These are phyloP conservation scores for Apteryx owenii DNA, from an alignment of 2,113 vertebrate species.

Conservation along the genomic window DNA sequence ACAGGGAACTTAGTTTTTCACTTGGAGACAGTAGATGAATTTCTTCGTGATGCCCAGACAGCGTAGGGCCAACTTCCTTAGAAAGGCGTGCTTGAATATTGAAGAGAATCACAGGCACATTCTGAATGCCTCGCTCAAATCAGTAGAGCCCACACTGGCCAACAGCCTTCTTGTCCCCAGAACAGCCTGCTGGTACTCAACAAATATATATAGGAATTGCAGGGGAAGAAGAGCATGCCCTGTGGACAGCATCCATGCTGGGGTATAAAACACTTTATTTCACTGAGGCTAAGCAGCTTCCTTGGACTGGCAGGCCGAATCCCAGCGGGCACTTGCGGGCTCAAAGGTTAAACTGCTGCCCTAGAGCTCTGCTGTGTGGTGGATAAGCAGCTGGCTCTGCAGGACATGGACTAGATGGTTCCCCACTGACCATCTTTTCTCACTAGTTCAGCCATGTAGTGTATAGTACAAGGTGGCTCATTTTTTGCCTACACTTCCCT, in stretches of 20 bases:
- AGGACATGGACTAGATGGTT: background rate
- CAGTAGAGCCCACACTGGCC: background rate
- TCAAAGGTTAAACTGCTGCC: background rate
- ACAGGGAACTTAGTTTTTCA: background rate
- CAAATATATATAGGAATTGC: background rate
- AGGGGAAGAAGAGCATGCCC: background rate
- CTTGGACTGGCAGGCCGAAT: background rate
- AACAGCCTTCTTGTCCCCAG: background rate
- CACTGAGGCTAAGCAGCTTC: background rate
- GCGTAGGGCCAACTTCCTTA: background rate
- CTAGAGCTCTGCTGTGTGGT: background rate
- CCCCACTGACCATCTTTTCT: background rate
- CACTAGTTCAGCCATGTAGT: background rate
- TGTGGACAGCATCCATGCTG: background rate
- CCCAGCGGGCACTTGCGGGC: background rate
- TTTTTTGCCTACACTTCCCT: background rate
- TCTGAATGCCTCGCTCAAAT: background rate
- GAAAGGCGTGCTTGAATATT: accelerated
- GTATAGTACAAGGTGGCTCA: background rate
- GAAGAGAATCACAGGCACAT: background rate
- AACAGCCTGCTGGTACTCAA: background rate
- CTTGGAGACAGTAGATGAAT: background rate
- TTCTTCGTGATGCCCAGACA: background rate
- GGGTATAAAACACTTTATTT: background rate
- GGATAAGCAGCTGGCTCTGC: background rate